A percentile compares a stretch with the other conserved stretches of the same genome.
These are phyloP conservation scores for Axinella damicornis DNA, from an alignment of 37 sponge, comb jelly and placozoan genomes.

Conservation along the genomic window DNA sequence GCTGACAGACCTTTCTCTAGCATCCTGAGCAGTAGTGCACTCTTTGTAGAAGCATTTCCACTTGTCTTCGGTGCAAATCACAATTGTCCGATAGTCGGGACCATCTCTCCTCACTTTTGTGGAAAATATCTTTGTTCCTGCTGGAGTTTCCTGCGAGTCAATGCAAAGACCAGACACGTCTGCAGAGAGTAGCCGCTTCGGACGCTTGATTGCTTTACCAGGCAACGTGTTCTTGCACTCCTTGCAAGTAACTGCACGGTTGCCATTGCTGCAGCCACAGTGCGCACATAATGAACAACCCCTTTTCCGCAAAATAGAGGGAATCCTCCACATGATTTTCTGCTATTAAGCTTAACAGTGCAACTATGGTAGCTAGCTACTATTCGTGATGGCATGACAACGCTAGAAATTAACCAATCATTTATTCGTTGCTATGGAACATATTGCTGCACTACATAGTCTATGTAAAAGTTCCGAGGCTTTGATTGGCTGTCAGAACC, in stretches of 20 bases:
- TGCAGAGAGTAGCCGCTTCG: not conserved
- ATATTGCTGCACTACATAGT: too few relatives aligned
- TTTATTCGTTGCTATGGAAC: too few relatives aligned
- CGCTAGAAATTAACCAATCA: too few relatives aligned
- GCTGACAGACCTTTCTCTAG: conserved; percentile 5
- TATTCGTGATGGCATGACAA: too few relatives aligned
- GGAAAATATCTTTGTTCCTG: conserved; percentile 12
- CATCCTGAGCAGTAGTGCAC: conserved; percentile 1
- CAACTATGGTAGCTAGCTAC: too few relatives aligned
- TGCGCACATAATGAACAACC: not conserved
- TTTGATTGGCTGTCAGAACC: too few relatives aligned
- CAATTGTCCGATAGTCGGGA: conserved; percentile 12
- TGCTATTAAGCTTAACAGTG: too few relatives aligned
- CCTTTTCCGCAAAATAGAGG: not conserved
- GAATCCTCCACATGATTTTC: not conserved
- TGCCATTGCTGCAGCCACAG: conserved; percentile 25
- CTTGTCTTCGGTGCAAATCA: not conserved
- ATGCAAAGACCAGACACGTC: not conserved
- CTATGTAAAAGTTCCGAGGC: too few relatives aligned
- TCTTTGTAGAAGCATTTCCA: conserved; percentile 21
- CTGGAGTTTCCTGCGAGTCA: not conserved
- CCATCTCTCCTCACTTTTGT: not conserved
- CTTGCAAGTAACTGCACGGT: conserved; percentile 2
- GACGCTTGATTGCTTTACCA: too few relatives aligned
- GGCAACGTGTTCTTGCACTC: not conserved